These are phyloP conservation scores for Cynodonichthys magdalenae DNA, from an alignment of 2,797 vertebrate genomes.

Conservation along the genomic window DNA sequence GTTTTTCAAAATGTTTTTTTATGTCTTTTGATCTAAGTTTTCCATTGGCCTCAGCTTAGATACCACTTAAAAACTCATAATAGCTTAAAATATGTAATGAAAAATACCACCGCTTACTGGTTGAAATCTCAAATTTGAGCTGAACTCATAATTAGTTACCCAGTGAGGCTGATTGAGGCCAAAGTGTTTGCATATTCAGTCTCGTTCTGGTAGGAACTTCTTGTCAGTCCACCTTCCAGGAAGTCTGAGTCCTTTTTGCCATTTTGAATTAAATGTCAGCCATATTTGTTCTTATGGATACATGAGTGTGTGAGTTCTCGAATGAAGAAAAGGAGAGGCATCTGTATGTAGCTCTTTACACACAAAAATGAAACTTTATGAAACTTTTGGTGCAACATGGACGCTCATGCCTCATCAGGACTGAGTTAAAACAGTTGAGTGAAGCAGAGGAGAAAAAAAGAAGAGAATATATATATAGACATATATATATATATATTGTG, in stretches of 20 bases:
- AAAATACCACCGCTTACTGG: conserved; percentile 13
- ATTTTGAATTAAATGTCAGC: conserved; percentile 71
- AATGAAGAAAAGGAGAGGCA: conserved; percentile 24
- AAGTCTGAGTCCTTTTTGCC: conserved; percentile 58
- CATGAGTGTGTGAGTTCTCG: conserved; percentile 44
- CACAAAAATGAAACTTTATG: conserved; percentile 54
- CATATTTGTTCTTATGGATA: conserved; percentile 76
- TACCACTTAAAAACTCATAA: conserved; percentile 13
- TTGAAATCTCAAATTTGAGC: conserved; percentile 1
- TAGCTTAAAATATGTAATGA: conserved; percentile 25
- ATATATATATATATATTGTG: conserved; percentile 82
- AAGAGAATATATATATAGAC: conserved; percentile 37
- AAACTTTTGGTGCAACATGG: conserved; percentile 49
- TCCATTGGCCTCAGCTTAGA: conserved; percentile 54
- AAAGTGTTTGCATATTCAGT: too few relatives aligned
- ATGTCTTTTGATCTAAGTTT: conserved; percentile 46
- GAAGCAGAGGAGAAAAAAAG: conserved; percentile 41
- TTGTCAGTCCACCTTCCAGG: conserved; percentile 36
- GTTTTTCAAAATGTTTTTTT: conserved; percentile 27
- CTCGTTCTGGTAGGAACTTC: not conserved
- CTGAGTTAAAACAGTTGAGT: conserved; percentile 48
- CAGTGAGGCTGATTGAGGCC: not conserved
- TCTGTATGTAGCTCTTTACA: conserved; percentile 75
- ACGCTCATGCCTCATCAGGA: conserved; percentile 47
- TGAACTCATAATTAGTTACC: conserved; percentile 20